Evolutionary conservation across 1,140 invertebrate genomes (phyloP), one percentile per base, ranked within the genome.

Genomic region (Ephestia elutella): DNA sequence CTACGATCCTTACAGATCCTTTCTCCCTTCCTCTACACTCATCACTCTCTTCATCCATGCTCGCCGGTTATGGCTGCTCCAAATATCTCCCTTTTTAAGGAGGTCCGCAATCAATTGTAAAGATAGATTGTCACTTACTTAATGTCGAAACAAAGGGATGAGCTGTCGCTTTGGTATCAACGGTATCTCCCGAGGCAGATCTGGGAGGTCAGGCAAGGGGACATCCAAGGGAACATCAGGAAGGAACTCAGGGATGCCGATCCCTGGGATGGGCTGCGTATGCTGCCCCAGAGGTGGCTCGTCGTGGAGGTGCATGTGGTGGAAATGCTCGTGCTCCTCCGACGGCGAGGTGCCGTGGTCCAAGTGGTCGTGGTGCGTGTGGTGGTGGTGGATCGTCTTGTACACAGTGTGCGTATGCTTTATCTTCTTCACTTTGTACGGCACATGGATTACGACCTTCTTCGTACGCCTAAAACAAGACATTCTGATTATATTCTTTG

Each of bases 331-430:
- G 51, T 88, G 84, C 51, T 88, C 85, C 57, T 87, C 82, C 0
- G 70, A 54, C 0, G 74, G 70, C 0, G 56, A 32, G 0, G 54
- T 48, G 7, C 50, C 55, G 7, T 71, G 58, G 20, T 72, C 68
- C 13, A 73, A 20, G 38, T 71, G 64, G 8, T 89, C 78, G 50
- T 74, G 80, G 55, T 85, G 80, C 3, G 74, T 78, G 62, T 88
- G 83, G 57, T 90, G 80, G 49, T 91, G 89, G 21, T 91, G 90
- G n/a, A 92, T 84, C 0, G 92, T 90, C 67, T 92, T 92, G 70
- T 90, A 92, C 9, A 93, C 86, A 0, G 92, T 92, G 69, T 92
- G 92, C 0, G 90, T 92, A 63, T 93, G 92, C 62, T 92, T 92
- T 51, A 92, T 87, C 62, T 91, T 91, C 78, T 92, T 92, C 60